Percentiles rank a stretch among this genome's conserved stretches.
Evolutionary conservation across 2,888 invertebrate genomes (phyloP).

Genomic region (Miltochrista miniata): DNA sequence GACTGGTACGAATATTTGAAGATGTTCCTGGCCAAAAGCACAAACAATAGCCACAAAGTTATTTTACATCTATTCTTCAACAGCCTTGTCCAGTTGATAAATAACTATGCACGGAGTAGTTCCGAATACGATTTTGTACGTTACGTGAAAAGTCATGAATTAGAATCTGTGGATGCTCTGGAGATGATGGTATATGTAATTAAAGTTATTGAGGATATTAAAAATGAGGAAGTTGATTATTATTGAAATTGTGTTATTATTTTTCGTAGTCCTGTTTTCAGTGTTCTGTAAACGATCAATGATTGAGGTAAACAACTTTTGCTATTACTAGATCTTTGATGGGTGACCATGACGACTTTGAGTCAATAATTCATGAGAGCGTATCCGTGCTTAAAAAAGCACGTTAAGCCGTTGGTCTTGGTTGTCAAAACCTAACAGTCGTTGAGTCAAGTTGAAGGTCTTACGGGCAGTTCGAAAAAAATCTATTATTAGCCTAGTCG

Average conservation of each 20-base stretch:
- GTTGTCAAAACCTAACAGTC: too few species aligned
- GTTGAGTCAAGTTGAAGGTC: too few species aligned
- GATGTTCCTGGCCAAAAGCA: slow-evolving; percentile 48
- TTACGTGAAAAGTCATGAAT: slow-evolving; percentile 42
- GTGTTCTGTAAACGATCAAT: too few species aligned
- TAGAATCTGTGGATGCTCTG: slow-evolving; percentile 37
- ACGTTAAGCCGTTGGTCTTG: too few species aligned
- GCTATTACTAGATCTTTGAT: too few species aligned
- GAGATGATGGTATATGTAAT: slow-evolving; percentile 51
- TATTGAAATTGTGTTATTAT: neutral
- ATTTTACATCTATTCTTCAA: slow-evolving; percentile 53
- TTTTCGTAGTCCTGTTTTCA: too few species aligned
- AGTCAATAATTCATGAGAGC: too few species aligned
- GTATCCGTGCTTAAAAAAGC: too few species aligned
- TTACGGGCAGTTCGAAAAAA: too few species aligned
- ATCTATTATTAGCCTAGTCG: too few species aligned
- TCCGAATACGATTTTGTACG: slow-evolving; percentile 41
- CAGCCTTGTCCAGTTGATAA: slow-evolving; percentile 53
- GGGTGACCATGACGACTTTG: too few species aligned
- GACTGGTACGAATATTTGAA: slow-evolving; percentile 59
- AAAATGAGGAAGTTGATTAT: slow-evolving; percentile 15
- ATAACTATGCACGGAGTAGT: slow-evolving; percentile 45
- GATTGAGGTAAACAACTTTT: too few species aligned
- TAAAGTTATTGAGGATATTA: slow-evolving; percentile 47
- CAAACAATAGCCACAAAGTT: slow-evolving; percentile 41